Percentiles rank a stretch among this genome's conserved stretches.
These are phyloP conservation scores for Lynx canadensis DNA, from an alignment of 2,113 vertebrate species.

Conservation along the genomic window DNA sequence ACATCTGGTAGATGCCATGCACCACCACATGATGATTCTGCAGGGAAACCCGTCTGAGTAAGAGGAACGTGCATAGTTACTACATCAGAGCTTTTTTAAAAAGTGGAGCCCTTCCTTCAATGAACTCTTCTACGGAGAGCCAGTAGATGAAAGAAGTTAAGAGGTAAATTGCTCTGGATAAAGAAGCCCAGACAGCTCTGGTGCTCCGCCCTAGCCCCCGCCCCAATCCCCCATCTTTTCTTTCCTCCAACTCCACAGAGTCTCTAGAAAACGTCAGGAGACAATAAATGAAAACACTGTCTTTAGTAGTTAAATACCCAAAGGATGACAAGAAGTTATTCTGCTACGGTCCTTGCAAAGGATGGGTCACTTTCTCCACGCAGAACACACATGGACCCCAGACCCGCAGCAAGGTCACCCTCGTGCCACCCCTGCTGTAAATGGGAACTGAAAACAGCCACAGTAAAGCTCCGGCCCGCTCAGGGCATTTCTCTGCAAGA, in stretches of 20 bases:
- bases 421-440: neutral
- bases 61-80: neutral
- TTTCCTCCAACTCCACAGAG: neutral
- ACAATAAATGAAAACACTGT: neutral
- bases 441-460: accelerated
- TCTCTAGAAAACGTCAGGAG: neutral
- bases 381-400: neutral
- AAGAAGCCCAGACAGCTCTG: neutral
- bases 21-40: neutral
- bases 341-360: neutral
- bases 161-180: neutral
- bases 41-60: neutral
- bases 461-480: too few species aligned
- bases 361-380: too few species aligned
- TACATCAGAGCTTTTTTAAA: neutral
- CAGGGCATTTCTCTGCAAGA: neutral
- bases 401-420: neutral
- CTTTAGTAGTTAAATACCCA: neutral
- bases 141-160: neutral
- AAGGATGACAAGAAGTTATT: neutral
- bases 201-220: too few species aligned
- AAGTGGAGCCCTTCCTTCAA: neutral
- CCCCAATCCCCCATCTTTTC: neutral
- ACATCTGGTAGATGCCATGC: neutral
- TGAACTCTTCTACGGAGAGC: neutral